A percentile compares a stretch with the other conserved stretches of the same genome.
Conservation (phyloP, 2,888 invertebrate species). For the Agrochola macilenta region DNA sequence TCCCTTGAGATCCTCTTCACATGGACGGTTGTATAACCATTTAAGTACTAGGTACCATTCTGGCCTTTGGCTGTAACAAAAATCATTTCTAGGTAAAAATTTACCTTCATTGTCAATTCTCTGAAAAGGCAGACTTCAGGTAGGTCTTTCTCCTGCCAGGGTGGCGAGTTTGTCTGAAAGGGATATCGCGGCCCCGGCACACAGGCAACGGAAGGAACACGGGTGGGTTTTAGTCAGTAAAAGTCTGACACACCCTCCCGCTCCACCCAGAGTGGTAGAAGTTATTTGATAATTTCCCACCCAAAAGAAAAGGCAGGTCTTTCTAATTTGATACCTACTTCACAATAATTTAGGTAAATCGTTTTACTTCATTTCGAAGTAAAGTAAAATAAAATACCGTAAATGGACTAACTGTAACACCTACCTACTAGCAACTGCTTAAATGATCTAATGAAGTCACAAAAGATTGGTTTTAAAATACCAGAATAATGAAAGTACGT, state of each 20-base stretch:
- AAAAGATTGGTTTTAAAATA: not conserved
- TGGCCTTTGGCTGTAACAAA: not conserved
- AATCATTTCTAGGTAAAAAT: not conserved
- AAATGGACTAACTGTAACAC: not conserved
- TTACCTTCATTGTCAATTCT: not conserved
- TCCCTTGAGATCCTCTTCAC: conserved; percentile 40
- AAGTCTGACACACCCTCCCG: too few relatives aligned
- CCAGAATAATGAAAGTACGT: not conserved
- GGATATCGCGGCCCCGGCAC: too few relatives aligned
- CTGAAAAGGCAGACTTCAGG: not conserved
- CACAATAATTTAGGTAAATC: not conserved
- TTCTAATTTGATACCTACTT: not conserved
- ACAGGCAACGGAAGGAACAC: too few relatives aligned
- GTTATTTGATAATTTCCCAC: too few relatives aligned
- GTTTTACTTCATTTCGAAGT: not conserved
- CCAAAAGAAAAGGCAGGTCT: too few relatives aligned
- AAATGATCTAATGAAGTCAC: not conserved
- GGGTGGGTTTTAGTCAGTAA: too few relatives aligned
- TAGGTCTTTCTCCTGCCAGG: not conserved
- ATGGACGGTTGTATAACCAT: conserved; percentile 2
- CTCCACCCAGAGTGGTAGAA: too few relatives aligned
- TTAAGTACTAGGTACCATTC: not conserved
- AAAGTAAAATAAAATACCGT: not conserved
- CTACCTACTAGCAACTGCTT: too few relatives aligned
- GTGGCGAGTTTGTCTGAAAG: too few relatives aligned